A percentile compares a stretch with the other conserved stretches of the same genome.
Conservation (phyloP, 2,888 invertebrate genomes). For the Noctua janthe region DNA sequence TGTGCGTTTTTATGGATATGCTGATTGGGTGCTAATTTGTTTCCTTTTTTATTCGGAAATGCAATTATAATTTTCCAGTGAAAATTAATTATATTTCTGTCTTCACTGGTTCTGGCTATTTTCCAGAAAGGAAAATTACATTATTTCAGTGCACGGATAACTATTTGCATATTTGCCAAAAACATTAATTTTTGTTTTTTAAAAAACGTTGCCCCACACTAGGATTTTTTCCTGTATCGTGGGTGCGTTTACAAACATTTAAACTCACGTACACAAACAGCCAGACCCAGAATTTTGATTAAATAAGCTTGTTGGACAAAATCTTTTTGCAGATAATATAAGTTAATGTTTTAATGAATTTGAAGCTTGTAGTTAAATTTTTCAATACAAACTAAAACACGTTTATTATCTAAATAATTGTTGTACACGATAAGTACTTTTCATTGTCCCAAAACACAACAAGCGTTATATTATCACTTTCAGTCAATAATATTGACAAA, state of each 20-base stretch:
- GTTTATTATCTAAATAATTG: neutral
- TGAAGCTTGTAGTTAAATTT: neutral
- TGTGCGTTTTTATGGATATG: conserved; percentile 11
- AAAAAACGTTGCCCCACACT: too few species aligned
- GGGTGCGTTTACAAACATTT: too few species aligned
- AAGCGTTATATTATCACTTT: neutral
- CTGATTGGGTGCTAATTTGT: conserved; percentile 10
- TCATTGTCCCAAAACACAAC: neutral
- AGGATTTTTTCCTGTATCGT: too few species aligned
- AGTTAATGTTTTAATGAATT: neutral
- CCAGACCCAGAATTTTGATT: too few species aligned
- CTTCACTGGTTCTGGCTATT: neutral
- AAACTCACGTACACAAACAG: too few species aligned
- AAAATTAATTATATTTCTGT: neutral
- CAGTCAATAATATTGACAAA: neutral
- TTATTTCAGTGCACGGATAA: too few species aligned
- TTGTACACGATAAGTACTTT: neutral
- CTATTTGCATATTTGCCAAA: neutral
- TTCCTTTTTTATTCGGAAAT: conserved; percentile 23
- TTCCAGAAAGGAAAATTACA: neutral
- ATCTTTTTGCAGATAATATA: neutral
- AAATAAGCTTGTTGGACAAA: neutral
- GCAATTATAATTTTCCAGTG: neutral
- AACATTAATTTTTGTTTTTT: neutral
- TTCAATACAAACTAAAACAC: neutral